Evolutionary conservation across 2,113 vertebrate genomes (phyloP).

Genomic region (Aleadryas rufinucha): DNA sequence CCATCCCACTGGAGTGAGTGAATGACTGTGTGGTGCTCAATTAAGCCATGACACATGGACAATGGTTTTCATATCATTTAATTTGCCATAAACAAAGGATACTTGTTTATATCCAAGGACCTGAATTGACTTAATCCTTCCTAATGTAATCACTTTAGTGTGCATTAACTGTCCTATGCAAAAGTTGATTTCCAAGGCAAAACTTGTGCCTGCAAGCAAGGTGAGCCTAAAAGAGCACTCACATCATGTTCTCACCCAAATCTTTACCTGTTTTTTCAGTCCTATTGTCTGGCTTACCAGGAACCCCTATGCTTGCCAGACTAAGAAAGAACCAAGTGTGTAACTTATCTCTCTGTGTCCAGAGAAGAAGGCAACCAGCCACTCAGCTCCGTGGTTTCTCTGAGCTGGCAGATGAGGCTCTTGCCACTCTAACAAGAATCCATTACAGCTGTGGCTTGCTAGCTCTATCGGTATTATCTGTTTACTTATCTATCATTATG

Average conservation of each 20-base stretch:
- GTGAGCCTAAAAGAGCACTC: not conserved
- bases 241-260: not conserved
- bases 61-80: not conserved
- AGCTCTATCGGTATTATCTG: not conserved
- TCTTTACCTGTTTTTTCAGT: not conserved
- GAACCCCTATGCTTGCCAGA: not conserved
- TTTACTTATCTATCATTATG: not conserved
- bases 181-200: not conserved
- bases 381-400: not conserved
- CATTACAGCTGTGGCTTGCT: not conserved
- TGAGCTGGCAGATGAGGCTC: not conserved
- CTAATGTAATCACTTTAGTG: not conserved
- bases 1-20: not conserved
- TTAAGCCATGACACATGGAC: not conserved
- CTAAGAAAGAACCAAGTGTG: not conserved
- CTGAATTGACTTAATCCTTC: not conserved
- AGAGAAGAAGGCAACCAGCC: not conserved
- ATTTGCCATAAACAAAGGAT: not conserved
- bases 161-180: rapidly evolving
- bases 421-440: not conserved
- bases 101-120: not conserved
- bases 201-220: not conserved
- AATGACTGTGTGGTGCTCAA: not conserved
- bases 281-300: not conserved
- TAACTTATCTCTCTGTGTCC: not conserved